Conservation (phyloP, 2,113 vertebrate species). For the Bolborhynchus lineola region DNA sequence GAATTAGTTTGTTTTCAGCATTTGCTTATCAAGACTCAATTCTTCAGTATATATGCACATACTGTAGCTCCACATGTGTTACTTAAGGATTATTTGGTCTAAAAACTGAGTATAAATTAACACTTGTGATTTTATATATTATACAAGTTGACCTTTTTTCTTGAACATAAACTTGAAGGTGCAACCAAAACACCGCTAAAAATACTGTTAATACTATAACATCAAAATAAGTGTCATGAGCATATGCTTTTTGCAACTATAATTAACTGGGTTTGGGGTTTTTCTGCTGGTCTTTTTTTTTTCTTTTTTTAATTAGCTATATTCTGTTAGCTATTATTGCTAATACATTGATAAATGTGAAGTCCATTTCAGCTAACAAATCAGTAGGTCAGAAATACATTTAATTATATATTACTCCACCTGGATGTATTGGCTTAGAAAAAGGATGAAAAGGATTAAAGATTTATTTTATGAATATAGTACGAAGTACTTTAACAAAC, state of each 20-base stretch:
- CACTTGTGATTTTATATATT: not conserved
- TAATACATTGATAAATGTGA: not conserved
- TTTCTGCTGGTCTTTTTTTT: too few relatives aligned
- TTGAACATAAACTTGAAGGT: not conserved
- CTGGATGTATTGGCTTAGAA: not conserved
- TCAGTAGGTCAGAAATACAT: not conserved
- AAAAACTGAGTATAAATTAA: not conserved
- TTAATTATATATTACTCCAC: not conserved
- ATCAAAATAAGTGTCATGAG: not conserved
- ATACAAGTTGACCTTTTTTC: not conserved
- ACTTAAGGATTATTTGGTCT: not conserved
- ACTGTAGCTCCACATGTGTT: not conserved
- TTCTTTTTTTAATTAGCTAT: not conserved
- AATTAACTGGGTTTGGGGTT: not conserved
- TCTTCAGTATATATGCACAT: not conserved
- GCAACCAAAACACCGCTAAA: not conserved
- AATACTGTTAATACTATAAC: not conserved
- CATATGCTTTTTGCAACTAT: not conserved
- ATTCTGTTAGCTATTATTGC: not conserved
- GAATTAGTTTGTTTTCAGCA: not conserved
- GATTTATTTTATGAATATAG: not conserved
- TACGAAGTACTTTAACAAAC: not conserved
- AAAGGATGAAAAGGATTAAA: not conserved
- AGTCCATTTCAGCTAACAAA: not conserved
- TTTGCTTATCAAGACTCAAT: not conserved